phyloP scores from a whole-genome alignment of 2,113 vertebrate species.

The Charina bottae region DNA sequence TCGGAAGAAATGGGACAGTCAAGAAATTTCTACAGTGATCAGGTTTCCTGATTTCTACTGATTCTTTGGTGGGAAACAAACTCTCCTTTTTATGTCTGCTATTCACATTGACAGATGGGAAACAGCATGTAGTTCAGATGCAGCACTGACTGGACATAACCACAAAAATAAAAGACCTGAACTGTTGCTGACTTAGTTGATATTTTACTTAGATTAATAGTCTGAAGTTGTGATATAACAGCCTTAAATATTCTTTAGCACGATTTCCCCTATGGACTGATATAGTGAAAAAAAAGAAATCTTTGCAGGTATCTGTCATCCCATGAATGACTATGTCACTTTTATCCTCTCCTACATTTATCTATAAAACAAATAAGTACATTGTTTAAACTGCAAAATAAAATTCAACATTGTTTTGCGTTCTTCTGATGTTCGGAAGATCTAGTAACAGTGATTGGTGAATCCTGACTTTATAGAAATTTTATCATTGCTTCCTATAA shows the following conservation, averaged over 20 bases:
- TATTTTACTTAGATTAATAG: not conserved
- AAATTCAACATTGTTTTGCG: not conserved
- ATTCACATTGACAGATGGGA: not conserved
- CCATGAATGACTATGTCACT: not conserved
- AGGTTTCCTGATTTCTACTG: not conserved
- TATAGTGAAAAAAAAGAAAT: not conserved
- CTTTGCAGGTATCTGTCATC: not conserved
- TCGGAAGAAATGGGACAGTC: not conserved
- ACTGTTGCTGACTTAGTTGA: not conserved
- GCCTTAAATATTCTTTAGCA: not conserved
- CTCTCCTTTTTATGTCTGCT: not conserved
- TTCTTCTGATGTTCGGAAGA: not conserved
- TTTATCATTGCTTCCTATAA: not conserved
- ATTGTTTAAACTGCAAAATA: not conserved
- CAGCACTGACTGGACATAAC: not conserved
- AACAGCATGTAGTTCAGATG: not conserved
- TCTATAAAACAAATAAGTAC: not conserved
- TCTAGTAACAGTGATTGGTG: not conserved
- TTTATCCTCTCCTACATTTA: not conserved
- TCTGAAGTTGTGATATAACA: not conserved
- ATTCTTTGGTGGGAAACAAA: not conserved
- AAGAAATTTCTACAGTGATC: not conserved
- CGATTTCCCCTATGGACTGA: not conserved
- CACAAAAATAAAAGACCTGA: not conserved
- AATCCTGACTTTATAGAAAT: not conserved